These are phyloP conservation scores for Drosophila sturtevanti DNA, from an alignment of 1,140 invertebrate species.

Conservation along the genomic window DNA sequence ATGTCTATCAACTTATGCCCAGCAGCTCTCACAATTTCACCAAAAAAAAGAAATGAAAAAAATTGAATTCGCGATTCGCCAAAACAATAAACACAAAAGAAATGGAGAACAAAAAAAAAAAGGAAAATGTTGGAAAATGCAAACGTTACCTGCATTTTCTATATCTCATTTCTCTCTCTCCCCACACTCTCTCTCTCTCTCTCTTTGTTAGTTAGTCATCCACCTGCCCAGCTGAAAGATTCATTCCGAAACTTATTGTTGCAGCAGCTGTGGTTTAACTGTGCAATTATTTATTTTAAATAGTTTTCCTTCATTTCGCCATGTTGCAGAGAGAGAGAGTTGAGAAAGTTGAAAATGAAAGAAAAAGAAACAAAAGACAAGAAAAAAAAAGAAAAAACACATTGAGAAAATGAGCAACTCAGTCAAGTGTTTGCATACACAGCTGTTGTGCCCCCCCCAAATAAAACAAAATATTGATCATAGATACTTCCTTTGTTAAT, in stretches of 20 bases:
- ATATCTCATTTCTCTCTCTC: background rate
- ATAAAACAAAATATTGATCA: background rate
- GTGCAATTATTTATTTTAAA: conserved; percentile 62
- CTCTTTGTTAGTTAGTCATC: background rate
- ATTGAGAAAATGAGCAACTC: conserved; percentile 7
- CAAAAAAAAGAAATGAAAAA: too few species aligned
- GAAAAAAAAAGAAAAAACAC: background rate
- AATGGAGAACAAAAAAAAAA: background rate
- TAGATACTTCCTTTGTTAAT: background rate
- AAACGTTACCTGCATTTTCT: background rate
- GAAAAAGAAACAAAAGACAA: too few species aligned
- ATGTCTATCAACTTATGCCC: too few species aligned
- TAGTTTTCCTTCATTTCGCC: conserved; percentile 40
- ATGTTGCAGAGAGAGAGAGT: background rate
- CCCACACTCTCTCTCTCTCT: background rate
- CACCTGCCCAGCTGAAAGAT: conserved; percentile 8
- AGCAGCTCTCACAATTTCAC: background rate
- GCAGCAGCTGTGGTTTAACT: conserved; percentile 50
- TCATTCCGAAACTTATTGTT: conserved; percentile 17
- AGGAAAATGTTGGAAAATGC: background rate
- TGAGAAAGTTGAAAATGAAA: background rate
- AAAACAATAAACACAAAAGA: background rate
- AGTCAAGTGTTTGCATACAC: conserved; percentile 24
- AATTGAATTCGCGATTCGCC: conserved; percentile 54
- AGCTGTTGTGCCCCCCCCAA: conserved; percentile 5